A percentile compares a stretch with the other conserved stretches of the same genome.
phyloP scores from a whole-genome alignment of 2,797 vertebrate species.

The Arnoldichthys spilopterus region DNA sequence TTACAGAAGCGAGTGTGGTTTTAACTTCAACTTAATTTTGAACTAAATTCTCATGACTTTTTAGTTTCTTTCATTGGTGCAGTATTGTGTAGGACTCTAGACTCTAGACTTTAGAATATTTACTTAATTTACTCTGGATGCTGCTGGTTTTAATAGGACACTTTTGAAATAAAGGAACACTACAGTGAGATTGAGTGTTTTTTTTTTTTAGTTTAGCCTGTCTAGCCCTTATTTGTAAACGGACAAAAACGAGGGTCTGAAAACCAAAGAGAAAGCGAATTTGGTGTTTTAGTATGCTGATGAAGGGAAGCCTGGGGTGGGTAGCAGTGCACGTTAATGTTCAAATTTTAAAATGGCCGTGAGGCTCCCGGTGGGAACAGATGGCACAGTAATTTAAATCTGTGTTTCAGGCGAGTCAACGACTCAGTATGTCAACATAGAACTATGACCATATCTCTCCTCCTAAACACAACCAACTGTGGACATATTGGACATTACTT shows the following conservation, averaged over 20 bases:
- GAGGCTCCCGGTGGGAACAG: slow-evolving; percentile 67
- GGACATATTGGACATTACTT: slow-evolving; percentile 56
- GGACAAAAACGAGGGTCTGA: neutral
- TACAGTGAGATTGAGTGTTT: neutral
- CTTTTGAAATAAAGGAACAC: neutral
- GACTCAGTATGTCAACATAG: slow-evolving; percentile 66
- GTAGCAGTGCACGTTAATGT: slow-evolving; percentile 54
- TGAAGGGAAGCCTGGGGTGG: slow-evolving; percentile 40
- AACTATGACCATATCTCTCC: slow-evolving; percentile 39
- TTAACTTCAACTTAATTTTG: too few relatives aligned
- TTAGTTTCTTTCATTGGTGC: neutral
- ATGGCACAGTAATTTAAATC: slow-evolving; percentile 74
- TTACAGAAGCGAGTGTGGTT: too few relatives aligned
- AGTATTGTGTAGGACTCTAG: neutral
- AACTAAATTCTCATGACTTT: too few relatives aligned
- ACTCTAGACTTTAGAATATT: too few relatives aligned
- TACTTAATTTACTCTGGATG: too few relatives aligned
- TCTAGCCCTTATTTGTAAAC: neutral
- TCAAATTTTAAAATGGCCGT: slow-evolving; percentile 63
- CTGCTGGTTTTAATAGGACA: neutral
- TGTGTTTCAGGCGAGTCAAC: slow-evolving; percentile 69
- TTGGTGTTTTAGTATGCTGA: slow-evolving; percentile 20
- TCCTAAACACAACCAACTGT: slow-evolving; percentile 56
- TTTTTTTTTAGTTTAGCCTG: neutral
- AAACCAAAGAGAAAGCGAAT: slow-evolving; percentile 32